A percentile compares a stretch with the other conserved stretches of the same genome.
phyloP scores from a whole-genome alignment of 2,888 invertebrate genomes.

The Phaedon cochleariae region DNA sequence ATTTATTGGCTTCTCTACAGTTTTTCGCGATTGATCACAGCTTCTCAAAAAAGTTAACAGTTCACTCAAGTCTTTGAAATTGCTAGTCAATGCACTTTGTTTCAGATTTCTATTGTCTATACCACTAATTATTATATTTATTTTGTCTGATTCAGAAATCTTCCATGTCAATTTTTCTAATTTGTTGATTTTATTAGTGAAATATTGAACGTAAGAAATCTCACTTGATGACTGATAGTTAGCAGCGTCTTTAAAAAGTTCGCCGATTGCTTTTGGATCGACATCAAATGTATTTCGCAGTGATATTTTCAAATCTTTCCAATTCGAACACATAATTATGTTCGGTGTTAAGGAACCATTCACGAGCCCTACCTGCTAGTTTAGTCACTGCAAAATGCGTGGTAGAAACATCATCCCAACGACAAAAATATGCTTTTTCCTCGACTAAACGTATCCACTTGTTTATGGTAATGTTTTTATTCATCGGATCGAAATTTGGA shows the following conservation, averaged over 20 bases:
- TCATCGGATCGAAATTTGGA: neutral
- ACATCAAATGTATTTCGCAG: too few species aligned
- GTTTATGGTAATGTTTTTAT: neutral
- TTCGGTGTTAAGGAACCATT: neutral
- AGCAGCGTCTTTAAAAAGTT: conserved; percentile 1
- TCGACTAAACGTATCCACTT: neutral
- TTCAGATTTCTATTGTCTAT: neutral
- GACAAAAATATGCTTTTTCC: neutral
- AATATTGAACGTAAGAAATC: neutral
- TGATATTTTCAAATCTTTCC: too few species aligned
- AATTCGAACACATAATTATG: too few species aligned
- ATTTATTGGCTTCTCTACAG: neutral
- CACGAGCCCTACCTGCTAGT: neutral
- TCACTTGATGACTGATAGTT: neutral
- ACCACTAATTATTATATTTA: conserved; percentile 4
- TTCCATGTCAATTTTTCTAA: neutral
- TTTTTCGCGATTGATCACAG: neutral
- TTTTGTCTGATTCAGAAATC: neutral
- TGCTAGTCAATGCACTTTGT: neutral
- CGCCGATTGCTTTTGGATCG: neutral
- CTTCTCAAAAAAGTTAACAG: neutral
- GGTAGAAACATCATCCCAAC: neutral
- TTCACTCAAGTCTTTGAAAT: conserved; percentile 1
- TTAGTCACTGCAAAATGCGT: neutral
- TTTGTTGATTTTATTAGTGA: conserved; percentile 3